A percentile compares a stretch with the other conserved stretches of the same genome.
These are phyloP conservation scores for Chouioia cunea DNA, from an alignment of 2,888 invertebrate species.

Conservation along the genomic window DNA sequence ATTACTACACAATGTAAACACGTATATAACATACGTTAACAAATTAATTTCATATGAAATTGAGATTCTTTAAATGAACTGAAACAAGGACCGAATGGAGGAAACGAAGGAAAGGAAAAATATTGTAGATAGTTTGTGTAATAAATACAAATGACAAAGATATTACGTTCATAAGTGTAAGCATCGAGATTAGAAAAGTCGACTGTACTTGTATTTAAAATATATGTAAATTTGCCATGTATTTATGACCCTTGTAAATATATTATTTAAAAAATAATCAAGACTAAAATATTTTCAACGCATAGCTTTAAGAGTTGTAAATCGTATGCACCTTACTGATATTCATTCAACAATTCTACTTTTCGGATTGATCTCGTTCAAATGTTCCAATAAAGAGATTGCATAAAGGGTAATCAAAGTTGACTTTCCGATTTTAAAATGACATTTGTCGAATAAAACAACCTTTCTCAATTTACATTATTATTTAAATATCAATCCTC, in stretches of 20 bases:
- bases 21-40: too few relatives aligned
- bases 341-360: background rate
- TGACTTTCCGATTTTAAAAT: too few relatives aligned
- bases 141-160: background rate
- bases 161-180: slow-evolving; percentile 20
- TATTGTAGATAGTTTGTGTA: slow-evolving; percentile 18
- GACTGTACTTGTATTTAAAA: slow-evolving; percentile 27
- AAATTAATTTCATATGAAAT: too few relatives aligned
- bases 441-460: too few relatives aligned
- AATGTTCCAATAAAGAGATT: background rate
- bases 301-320: too few relatives aligned
- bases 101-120: slow-evolving; percentile 1
- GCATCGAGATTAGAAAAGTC: slow-evolving; percentile 42
- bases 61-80: background rate
- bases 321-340: background rate
- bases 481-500: too few relatives aligned
- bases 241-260: slow-evolving; percentile 39
- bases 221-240: slow-evolving; percentile 30
- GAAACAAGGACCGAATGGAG: background rate
- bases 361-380: too few relatives aligned
- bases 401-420: too few relatives aligned
- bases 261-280: slow-evolving; percentile 36
- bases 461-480: too few relatives aligned
- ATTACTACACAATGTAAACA: too few relatives aligned
- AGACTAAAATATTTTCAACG: background rate